Conservation (phyloP, 2,113 vertebrate genomes). For the Chunga burmeisteri region DNA sequence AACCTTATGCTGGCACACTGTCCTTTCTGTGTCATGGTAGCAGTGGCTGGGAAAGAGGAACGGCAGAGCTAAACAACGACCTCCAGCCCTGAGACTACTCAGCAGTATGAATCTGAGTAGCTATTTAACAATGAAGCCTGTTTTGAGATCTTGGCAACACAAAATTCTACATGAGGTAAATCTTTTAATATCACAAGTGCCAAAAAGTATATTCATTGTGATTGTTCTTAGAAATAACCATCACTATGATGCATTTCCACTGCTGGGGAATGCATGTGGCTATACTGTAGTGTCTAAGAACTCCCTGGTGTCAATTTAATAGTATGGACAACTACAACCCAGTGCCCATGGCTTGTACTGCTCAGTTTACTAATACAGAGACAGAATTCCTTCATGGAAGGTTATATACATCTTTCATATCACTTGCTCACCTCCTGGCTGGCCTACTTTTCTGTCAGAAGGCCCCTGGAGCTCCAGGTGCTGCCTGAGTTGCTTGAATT, state of each 20-base stretch:
- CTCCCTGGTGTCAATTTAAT: not conserved
- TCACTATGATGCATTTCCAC: not conserved
- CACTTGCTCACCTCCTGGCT: not conserved
- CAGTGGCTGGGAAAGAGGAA: not conserved
- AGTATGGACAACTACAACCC: not conserved
- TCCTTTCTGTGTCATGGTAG: not conserved
- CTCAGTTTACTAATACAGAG: not conserved
- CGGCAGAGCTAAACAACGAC: not conserved
- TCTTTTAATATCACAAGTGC: not conserved
- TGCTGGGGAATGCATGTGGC: not conserved
- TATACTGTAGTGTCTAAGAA: not conserved
- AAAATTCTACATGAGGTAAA: not conserved
- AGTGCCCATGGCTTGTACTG: not conserved
- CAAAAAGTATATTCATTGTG: not conserved
- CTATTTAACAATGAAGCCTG: not conserved
- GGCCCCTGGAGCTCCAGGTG: not conserved
- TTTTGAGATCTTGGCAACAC: not conserved
- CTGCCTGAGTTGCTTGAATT: not conserved
- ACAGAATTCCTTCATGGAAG: not conserved
- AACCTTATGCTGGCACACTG: not conserved
- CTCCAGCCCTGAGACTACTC: not conserved
- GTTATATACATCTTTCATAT: not conserved
- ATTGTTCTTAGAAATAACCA: not conserved
- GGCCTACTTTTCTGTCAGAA: not conserved
- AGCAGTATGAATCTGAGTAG: not conserved